Percentiles rank a stretch among this genome's conserved stretches.
Conservation (phyloP, 1,140 invertebrate genomes). For the Drepana arcuata region DNA sequence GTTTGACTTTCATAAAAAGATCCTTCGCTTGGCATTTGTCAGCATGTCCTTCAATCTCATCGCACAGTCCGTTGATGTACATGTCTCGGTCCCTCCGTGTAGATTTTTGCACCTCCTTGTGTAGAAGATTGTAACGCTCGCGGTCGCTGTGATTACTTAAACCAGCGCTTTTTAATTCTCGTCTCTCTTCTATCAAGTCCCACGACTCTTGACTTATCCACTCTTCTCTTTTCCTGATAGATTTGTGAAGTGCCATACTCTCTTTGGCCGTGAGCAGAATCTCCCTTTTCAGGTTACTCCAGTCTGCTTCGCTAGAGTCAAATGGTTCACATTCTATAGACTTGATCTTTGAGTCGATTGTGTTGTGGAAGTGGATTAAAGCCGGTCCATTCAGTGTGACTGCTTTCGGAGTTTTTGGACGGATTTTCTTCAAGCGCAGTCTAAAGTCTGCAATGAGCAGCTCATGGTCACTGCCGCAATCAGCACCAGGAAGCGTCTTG, state of each 20-base stretch:
- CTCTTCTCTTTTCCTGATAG: constrained; percentile 1
- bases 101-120: constrained; percentile 3
- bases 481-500: constrained; percentile 1
- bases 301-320: not conserved
- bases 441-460: constrained; percentile 6
- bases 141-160: not conserved
- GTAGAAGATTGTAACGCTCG: no score
- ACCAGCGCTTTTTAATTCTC: constrained; percentile 4
- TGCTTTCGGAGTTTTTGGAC: constrained; percentile 1
- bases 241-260: not conserved
- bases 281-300: not conserved
- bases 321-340: not conserved
- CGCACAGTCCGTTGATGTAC: constrained; percentile 4
- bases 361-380: no score
- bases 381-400: no score
- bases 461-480: constrained; percentile 5
- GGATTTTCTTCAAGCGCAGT: not conserved
- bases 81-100: constrained; percentile 6
- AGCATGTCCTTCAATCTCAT: constrained; percentile 11
- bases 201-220: constrained; percentile 8
- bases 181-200: constrained; percentile 8
- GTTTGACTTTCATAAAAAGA: constrained; percentile 7
- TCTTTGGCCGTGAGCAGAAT: not conserved
- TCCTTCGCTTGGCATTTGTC: constrained; percentile 5
- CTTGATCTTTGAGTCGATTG: constrained; percentile 3